Percentiles rank a stretch among this genome's conserved stretches.
Evolutionary conservation across 2,888 invertebrate species (phyloP).

Genomic region (Ctenicera cuprea): DNA sequence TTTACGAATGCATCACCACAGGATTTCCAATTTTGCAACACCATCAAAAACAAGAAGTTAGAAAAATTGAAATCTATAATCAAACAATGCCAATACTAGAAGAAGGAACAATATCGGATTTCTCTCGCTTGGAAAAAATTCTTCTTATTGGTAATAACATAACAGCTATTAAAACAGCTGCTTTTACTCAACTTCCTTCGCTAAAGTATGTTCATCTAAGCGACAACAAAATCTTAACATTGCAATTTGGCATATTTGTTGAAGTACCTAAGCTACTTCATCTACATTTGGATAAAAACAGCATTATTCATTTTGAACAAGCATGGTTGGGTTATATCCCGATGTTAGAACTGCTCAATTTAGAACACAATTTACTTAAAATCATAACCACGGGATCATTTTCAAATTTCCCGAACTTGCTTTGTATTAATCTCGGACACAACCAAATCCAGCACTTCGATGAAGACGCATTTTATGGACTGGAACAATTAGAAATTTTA

Average conservation of each 20-base stretch:
- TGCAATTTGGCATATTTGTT: constrained; percentile 31
- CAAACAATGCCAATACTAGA: background rate
- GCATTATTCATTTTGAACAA: constrained; percentile 28
- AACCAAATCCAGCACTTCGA: constrained; percentile 23
- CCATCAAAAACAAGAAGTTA: background rate
- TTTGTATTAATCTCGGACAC: constrained; percentile 26
- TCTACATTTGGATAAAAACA: constrained; percentile 28
- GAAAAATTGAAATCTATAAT: constrained; percentile 1
- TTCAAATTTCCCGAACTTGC: constrained; percentile 33
- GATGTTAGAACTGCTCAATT: constrained; percentile 24
- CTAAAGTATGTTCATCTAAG: constrained; percentile 27
- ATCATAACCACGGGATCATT: constrained; percentile 13
- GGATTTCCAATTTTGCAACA: background rate
- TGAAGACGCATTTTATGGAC: constrained; percentile 30
- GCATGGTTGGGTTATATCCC: constrained; percentile 35
- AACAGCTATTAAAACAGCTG: constrained; percentile 17
- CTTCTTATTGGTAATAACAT: constrained; percentile 15
- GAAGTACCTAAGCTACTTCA: constrained; percentile 19
- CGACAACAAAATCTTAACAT: constrained; percentile 20
- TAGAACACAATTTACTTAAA: constrained; percentile 29
- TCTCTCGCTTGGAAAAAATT: background rate
- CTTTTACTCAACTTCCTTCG: constrained; percentile 28
- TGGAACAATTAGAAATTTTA: constrained; percentile 34
- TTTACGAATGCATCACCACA: background rate
- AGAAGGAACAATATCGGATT: background rate